These are phyloP conservation scores for Conus ventricosus DNA, from an alignment of 1,140 invertebrate genomes.

Conservation along the genomic window DNA sequence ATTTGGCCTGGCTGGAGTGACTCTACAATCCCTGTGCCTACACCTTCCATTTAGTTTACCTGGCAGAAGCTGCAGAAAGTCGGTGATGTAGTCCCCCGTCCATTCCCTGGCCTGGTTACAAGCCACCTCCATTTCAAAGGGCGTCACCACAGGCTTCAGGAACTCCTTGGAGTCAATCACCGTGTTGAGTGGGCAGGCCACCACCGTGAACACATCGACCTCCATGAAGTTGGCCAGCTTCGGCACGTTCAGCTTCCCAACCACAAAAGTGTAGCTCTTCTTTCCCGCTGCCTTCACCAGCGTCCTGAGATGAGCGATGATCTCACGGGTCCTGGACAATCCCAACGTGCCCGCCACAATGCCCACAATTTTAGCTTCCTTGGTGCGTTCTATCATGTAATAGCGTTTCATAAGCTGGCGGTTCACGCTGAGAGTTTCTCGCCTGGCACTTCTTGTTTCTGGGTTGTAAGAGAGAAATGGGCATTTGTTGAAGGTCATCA, in stretches of 20 bases:
- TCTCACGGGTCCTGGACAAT: conserved; percentile 85
- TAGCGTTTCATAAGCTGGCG: conserved; percentile 83
- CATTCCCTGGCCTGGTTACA: conserved; percentile 80
- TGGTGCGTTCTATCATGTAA: conserved; percentile 90
- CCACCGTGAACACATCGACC: conserved; percentile 92
- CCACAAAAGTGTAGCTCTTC: conserved; percentile 91
- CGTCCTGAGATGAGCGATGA: conserved; percentile 85
- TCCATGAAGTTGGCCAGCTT: conserved; percentile 96
- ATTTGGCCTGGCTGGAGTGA: no score
- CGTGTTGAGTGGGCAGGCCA: conserved; percentile 91
- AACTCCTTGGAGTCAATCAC: conserved; percentile 90
- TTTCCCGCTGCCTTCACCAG: conserved; percentile 85
- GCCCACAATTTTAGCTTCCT: conserved; percentile 90
- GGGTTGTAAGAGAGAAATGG: conserved; percentile 75
- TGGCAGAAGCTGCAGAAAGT: conserved; percentile 86
- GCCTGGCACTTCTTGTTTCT: conserved; percentile 45
- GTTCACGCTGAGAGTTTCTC: conserved; percentile 69
- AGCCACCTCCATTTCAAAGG: conserved; percentile 94
- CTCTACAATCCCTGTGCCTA: no score
- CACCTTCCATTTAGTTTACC: conserved; percentile 69
- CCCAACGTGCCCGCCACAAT: conserved; percentile 92
- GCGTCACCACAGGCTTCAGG: conserved; percentile 92
- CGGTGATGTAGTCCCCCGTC: conserved; percentile 82
- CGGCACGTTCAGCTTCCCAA: conserved; percentile 92
- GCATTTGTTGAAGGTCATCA: conserved; percentile 75